Percentiles rank a stretch among this genome's conserved stretches.
Conservation (phyloP, 2,888 invertebrate genomes). For the Polyommatus iphigenia region DNA sequence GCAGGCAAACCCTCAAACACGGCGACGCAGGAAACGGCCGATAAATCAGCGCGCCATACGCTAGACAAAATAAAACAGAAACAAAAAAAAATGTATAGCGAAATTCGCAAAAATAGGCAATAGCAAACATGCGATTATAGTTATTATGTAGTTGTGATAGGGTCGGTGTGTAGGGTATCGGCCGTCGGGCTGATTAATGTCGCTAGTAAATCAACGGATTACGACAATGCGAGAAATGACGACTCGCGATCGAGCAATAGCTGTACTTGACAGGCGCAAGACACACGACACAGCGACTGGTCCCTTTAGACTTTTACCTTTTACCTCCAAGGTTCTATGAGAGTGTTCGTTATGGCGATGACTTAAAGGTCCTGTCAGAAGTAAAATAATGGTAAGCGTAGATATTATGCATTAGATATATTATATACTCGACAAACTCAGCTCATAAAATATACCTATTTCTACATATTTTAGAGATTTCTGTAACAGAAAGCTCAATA, state of each 20-base stretch:
- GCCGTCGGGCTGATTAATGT: slow-evolving; percentile 80
- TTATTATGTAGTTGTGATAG: slow-evolving; percentile 50
- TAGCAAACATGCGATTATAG: slow-evolving; percentile 57
- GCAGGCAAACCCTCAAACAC: slow-evolving; percentile 64
- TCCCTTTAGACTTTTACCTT: no score
- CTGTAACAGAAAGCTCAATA: neutral
- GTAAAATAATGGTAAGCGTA: no score
- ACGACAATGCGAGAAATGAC: slow-evolving; percentile 81
- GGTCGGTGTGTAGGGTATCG: slow-evolving; percentile 70
- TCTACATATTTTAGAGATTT: neutral
- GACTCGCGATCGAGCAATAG: slow-evolving; percentile 75
- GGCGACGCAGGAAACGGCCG: slow-evolving; percentile 65
- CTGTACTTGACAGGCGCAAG: slow-evolving; percentile 54
- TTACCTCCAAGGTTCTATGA: neutral
- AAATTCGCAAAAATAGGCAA: slow-evolving; percentile 77
- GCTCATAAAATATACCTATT: neutral
- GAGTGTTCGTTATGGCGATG: neutral
- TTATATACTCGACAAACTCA: neutral
- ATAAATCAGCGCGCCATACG: slow-evolving; percentile 65
- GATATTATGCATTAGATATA: neutral
- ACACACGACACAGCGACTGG: slow-evolving; percentile 35
- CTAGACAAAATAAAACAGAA: slow-evolving; percentile 71
- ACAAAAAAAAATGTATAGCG: slow-evolving; percentile 53
- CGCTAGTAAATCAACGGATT: slow-evolving; percentile 80
- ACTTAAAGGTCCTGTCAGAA: neutral